Conservation (phyloP, 2,797 vertebrate species). For the Myiotriccus ornatus region DNA sequence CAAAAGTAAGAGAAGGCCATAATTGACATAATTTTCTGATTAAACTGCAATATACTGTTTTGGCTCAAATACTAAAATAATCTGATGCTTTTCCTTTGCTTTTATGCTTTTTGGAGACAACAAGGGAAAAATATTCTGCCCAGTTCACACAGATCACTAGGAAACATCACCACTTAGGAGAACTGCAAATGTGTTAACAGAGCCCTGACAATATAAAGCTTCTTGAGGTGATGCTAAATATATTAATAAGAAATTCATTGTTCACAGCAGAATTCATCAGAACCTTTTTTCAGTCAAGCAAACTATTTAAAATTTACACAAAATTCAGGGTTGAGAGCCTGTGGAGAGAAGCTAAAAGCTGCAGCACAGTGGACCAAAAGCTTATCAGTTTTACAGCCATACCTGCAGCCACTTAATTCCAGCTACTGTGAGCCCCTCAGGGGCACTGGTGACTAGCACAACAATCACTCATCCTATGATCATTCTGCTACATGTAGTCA, state of each 20-base stretch:
- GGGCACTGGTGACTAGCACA: neutral
- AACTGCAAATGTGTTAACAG: neutral
- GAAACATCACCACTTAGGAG: neutral
- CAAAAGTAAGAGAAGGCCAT: neutral
- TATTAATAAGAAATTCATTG: neutral
- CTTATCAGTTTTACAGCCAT: neutral
- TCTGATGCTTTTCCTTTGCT: neutral
- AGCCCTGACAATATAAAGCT: neutral
- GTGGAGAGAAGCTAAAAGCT: neutral
- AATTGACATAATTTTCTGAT: neutral
- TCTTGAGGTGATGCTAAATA: neutral
- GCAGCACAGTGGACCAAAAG: neutral
- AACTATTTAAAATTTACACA: neutral
- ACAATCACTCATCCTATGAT: fast-evolving
- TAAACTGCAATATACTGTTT: neutral
- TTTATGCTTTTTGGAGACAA: neutral
- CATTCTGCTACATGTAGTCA: fast-evolving
- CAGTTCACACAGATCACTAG: neutral
- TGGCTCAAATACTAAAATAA: neutral
- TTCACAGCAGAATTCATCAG: neutral
- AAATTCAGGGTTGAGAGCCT: neutral
- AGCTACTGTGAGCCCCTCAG: neutral
- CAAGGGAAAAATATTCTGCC: neutral
- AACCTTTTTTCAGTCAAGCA: neutral
- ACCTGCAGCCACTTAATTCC: neutral